phyloP scores from a whole-genome alignment of 2,797 vertebrate genomes.

The Macropus fuliginosus region DNA sequence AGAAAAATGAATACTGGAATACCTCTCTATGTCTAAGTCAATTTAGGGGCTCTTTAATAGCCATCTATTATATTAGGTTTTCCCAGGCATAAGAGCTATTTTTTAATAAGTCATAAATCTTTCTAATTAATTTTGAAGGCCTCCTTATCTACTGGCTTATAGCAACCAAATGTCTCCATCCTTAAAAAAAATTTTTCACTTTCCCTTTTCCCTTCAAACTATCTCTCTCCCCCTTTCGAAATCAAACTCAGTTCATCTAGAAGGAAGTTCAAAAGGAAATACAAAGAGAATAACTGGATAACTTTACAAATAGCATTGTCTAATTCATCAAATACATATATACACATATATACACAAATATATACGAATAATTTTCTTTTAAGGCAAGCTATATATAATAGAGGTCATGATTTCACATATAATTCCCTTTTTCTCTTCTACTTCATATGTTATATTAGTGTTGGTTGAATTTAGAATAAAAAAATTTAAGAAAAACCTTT shows the following conservation, averaged over 20 bases:
- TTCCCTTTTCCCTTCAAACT: background rate
- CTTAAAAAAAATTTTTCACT: background rate
- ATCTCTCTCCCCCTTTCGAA: background rate
- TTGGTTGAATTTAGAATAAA: background rate
- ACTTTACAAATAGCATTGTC: background rate
- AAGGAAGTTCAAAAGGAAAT: background rate
- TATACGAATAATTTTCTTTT: too few relatives aligned
- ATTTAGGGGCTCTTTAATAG: conserved; percentile 30
- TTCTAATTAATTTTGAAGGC: conserved; percentile 59
- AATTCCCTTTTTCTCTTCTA: background rate
- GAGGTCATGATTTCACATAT: background rate
- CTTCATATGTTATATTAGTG: background rate
- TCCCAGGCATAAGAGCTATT: conserved; percentile 19
- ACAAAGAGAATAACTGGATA: background rate
- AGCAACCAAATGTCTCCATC: background rate
- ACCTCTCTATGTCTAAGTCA: conserved; percentile 15
- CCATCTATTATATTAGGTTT: conserved; percentile 29
- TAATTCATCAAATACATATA: background rate
- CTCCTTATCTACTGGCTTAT: background rate
- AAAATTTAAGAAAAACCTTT: too few relatives aligned
- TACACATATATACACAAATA: background rate
- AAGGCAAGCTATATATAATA: background rate
- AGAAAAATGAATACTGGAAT: conserved; percentile 25
- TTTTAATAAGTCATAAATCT: conserved; percentile 57
- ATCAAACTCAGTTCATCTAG: background rate